Evolutionary conservation across 2,113 vertebrate genomes (phyloP).

Genomic region (Anoplopoma fimbria): DNA sequence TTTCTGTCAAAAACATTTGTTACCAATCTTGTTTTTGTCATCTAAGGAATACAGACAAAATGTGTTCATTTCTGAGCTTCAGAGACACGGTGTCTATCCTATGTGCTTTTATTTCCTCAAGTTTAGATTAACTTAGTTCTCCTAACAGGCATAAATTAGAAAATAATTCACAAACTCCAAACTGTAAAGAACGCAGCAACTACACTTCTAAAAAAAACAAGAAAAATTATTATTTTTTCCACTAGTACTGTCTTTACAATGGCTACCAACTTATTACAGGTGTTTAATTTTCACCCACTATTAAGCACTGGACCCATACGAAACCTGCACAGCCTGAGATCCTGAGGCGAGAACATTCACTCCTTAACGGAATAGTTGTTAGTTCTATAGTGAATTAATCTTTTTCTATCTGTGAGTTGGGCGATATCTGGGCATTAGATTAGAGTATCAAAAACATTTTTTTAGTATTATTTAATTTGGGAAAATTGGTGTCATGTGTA

Average conservation of each 20-base stretch:
- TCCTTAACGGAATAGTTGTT: background rate
- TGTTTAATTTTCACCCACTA: background rate
- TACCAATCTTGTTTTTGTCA: slow-evolving; percentile 6
- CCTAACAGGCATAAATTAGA: background rate
- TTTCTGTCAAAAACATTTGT: background rate
- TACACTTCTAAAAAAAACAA: no score
- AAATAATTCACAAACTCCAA: background rate
- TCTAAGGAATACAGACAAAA: background rate
- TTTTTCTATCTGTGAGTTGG: background rate
- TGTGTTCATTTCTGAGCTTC: background rate
- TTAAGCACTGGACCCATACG: background rate
- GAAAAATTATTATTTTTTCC: background rate
- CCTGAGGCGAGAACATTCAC: background rate
- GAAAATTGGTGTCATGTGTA: background rate
- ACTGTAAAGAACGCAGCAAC: background rate
- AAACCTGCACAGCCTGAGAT: background rate
- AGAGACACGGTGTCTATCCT: background rate
- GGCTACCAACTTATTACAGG: background rate
- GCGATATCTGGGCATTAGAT: background rate
- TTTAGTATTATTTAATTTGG: background rate
- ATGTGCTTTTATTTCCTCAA: background rate
- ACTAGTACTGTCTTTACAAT: background rate
- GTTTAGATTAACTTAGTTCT: background rate
- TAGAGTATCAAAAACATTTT: background rate
- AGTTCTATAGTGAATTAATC: background rate